Evolutionary conservation across 92 coral and sea anemone species (phyloP).

Genomic region (Siderastrea siderea): DNA sequence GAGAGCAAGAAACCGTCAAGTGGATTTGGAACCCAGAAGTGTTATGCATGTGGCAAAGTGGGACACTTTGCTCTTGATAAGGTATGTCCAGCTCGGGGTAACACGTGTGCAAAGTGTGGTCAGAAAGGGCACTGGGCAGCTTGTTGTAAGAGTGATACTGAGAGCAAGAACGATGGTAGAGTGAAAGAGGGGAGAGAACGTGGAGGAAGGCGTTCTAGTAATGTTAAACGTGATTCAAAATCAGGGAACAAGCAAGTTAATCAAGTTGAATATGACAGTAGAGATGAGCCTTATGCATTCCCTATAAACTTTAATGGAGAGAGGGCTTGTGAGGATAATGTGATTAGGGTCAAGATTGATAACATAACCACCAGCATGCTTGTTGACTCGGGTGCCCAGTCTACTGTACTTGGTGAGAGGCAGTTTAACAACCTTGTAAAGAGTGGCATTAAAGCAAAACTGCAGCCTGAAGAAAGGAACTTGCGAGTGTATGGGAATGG

Average conservation of each 20-base stretch:
- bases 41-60: constrained; percentile 23
- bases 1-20: neutral
- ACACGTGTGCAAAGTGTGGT: constrained; percentile 42
- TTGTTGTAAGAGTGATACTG: constrained; percentile 1
- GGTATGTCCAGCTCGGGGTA: constrained; percentile 38
- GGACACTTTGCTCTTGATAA: constrained; percentile 34
- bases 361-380: constrained; percentile 5
- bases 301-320: constrained; percentile 3
- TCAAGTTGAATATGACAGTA: constrained; percentile 23
- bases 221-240: neutral
- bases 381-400: constrained; percentile 37
- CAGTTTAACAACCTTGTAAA: constrained; percentile 1
- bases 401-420: constrained; percentile 32
- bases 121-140: constrained; percentile 38
- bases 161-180: constrained; percentile 12
- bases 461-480: no score
- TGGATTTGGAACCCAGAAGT: neutral
- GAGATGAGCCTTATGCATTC: constrained; percentile 8
- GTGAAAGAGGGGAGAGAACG: constrained; percentile 6
- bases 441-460: neutral
- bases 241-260: constrained; percentile 16
- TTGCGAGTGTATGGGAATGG: no score
- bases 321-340: constrained; percentile 18
- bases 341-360: constrained; percentile 24
- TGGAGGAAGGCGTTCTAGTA: constrained; percentile 1